phyloP scores from a whole-genome alignment of 2,113 vertebrate genomes.

The Coracopsis vasa region DNA sequence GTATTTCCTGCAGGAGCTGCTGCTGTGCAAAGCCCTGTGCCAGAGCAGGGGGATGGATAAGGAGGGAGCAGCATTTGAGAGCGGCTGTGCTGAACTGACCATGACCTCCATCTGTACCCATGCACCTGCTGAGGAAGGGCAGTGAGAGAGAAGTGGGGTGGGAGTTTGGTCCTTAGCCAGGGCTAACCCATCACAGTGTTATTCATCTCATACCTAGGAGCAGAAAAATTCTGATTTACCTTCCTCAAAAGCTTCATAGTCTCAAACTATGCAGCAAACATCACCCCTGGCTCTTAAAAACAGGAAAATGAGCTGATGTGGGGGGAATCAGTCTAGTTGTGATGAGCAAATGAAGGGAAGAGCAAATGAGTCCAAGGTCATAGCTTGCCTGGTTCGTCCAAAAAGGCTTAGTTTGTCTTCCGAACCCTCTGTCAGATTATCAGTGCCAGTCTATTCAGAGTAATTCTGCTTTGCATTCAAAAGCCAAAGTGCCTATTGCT shows the following conservation, averaged over 20 bases:
- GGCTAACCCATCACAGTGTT: background rate
- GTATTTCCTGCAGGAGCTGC: background rate
- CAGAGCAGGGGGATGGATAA: background rate
- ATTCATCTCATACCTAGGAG: background rate
- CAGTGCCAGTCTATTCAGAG: background rate
- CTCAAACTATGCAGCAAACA: background rate
- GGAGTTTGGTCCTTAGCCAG: background rate
- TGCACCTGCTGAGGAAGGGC: background rate
- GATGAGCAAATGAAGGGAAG: background rate
- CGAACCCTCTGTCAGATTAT: background rate
- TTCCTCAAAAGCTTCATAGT: background rate
- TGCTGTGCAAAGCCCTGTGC: rapidly evolving
- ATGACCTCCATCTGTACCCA: no score
- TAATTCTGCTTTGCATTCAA: background rate
- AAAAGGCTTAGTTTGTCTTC: background rate
- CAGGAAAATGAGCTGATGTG: background rate
- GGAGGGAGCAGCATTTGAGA: background rate
- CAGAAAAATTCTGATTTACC: background rate
- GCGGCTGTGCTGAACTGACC: background rate
- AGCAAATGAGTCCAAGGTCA: background rate
- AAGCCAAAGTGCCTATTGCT: background rate
- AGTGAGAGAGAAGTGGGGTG: background rate
- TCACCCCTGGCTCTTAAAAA: background rate
- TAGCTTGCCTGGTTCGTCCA: background rate
- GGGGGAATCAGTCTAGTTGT: background rate